phyloP scores from a whole-genome alignment of 2,888 invertebrate genomes.

The Cataglyphis cursor region DNA sequence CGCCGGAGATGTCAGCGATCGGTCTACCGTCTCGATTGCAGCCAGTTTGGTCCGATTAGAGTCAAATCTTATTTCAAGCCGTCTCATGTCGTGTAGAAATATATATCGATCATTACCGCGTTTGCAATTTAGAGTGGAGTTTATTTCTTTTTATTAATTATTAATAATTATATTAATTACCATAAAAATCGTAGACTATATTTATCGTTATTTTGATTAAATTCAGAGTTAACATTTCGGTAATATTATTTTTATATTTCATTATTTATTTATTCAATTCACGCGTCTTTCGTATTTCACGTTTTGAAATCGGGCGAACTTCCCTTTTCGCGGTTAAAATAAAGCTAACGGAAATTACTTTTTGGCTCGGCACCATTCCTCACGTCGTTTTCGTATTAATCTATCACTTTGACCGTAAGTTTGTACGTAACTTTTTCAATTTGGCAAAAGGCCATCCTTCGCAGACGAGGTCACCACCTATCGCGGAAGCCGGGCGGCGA shows the following conservation, averaged over 20 bases:
- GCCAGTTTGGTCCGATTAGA: conserved; percentile 66
- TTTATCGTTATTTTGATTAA: background rate
- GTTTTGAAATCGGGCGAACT: background rate
- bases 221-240: background rate
- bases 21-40: conserved; percentile 53
- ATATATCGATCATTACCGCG: background rate
- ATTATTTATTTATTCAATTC: background rate
- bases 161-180: background rate
- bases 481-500: conserved; percentile 30
- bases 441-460: conserved; percentile 49
- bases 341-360: conserved; percentile 41
- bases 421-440: conserved; percentile 51
- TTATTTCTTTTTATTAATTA: background rate
- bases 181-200: background rate
- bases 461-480: conserved; percentile 20
- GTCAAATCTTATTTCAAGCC: background rate
- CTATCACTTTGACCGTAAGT: conserved; percentile 49
- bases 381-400: conserved; percentile 45
- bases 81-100: background rate
- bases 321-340: conserved; percentile 8
- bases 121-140: background rate
- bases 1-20: conserved; percentile 47
- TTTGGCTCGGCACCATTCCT: background rate
- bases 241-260: background rate
- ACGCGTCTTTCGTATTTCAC: background rate